Evolutionary conservation across 2,797 vertebrate species (phyloP).

Genomic region (Acrossocheilus fasciatus): DNA sequence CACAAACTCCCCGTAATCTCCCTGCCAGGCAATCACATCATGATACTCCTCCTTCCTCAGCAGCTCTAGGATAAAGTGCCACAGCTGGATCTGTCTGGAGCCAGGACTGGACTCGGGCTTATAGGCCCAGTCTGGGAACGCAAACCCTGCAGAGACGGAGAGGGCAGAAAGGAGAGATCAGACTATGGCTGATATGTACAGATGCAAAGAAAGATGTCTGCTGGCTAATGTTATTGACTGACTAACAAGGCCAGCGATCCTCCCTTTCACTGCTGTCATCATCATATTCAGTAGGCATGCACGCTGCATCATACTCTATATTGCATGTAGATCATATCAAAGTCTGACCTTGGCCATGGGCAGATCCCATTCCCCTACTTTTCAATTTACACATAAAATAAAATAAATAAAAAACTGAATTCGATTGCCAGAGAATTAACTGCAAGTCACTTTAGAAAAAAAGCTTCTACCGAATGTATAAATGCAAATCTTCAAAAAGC

Average conservation of each 20-base stretch:
- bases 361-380: background rate
- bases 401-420: background rate
- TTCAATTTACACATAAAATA: background rate
- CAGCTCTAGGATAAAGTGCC: constrained; percentile 94
- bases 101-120: constrained; percentile 91
- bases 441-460: background rate
- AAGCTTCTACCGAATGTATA: background rate
- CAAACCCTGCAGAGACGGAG: constrained; percentile 77
- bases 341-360: background rate
- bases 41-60: constrained; percentile 91
- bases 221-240: background rate
- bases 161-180: background rate
- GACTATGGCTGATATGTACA: background rate
- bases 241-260: background rate
- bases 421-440: background rate
- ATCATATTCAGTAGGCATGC: background rate
- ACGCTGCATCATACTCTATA: background rate
- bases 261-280: background rate
- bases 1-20: constrained; percentile 93
- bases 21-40: constrained; percentile 93
- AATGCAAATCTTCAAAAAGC: background rate
- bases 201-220: background rate
- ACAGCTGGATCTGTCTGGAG: constrained; percentile 92
- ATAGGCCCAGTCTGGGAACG: constrained; percentile 94
- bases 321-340: background rate